Conservation (phyloP, 2,888 invertebrate genomes). For the Tenthredo notha region DNA sequence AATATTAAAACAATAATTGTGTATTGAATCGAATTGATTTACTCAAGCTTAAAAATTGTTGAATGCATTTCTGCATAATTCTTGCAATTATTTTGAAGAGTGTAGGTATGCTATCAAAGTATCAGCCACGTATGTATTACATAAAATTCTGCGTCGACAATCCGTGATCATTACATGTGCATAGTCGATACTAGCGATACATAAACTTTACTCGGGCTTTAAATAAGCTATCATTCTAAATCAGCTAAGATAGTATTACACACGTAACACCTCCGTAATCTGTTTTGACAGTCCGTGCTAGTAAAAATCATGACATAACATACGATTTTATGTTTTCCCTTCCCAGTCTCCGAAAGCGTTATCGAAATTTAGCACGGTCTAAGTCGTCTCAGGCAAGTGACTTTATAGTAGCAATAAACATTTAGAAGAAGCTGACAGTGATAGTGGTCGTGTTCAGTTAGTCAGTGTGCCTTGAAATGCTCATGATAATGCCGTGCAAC, state of each 20-base stretch:
- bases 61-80: background rate
- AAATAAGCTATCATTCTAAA: background rate
- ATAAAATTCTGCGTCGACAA: background rate
- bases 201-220: background rate
- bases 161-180: background rate
- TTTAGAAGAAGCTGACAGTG: background rate
- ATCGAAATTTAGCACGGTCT: background rate
- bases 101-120: background rate
- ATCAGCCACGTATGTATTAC: background rate
- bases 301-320: background rate
- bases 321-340: background rate
- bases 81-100: background rate
- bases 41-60: background rate
- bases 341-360: background rate
- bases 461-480: background rate
- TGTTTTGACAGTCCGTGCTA: background rate
- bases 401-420: background rate
- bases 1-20: background rate
- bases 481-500: slow-evolving; percentile 19
- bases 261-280: background rate
- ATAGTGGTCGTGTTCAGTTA: background rate
- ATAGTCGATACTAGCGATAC: background rate
- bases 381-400: background rate
- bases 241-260: background rate
- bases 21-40: background rate